Percentiles rank a stretch among this genome's conserved stretches.
These are phyloP conservation scores for Pseudachorutes palmiensis DNA, from an alignment of 1,140 invertebrate genomes.

Conservation along the genomic window DNA sequence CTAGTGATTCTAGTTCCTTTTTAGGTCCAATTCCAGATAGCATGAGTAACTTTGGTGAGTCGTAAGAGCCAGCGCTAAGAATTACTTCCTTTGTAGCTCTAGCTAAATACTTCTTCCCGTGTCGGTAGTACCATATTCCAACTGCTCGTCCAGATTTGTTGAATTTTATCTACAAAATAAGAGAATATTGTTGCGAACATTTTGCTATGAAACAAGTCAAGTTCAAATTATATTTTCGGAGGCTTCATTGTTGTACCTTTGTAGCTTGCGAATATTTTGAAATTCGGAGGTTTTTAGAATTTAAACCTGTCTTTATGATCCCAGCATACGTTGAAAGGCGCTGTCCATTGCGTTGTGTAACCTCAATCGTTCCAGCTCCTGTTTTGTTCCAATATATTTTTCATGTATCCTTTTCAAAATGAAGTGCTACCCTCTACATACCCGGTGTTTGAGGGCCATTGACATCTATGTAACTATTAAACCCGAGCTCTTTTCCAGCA, in stretches of 20 bases:
- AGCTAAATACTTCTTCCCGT: neutral
- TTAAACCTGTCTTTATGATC: slow-evolving; percentile 14
- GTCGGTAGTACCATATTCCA: slow-evolving; percentile 10
- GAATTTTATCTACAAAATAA: slow-evolving; percentile 8
- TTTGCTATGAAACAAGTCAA: neutral
- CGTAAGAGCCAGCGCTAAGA: slow-evolving; percentile 24
- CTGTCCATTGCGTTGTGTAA: slow-evolving; percentile 23
- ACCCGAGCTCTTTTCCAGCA: slow-evolving; percentile 47
- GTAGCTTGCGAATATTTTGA: slow-evolving; percentile 24
- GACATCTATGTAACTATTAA: slow-evolving; percentile 47
- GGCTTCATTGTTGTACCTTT: slow-evolving; percentile 12
- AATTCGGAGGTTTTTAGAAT: slow-evolving; percentile 19
- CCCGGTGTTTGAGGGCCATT: slow-evolving; percentile 43
- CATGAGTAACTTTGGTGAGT: slow-evolving; percentile 40
- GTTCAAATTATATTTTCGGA: neutral
- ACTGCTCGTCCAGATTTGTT: slow-evolving; percentile 2
- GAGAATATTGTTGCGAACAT: neutral
- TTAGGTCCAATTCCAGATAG: slow-evolving; percentile 38
- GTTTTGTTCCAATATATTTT: too few relatives aligned
- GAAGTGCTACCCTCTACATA: too few relatives aligned
- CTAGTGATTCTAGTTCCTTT: slow-evolving; percentile 15
- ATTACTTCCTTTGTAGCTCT: slow-evolving; percentile 19
- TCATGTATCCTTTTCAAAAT: too few relatives aligned
- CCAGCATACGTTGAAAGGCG: slow-evolving; percentile 20
- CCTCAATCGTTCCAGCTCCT: slow-evolving; percentile 24